A percentile compares a stretch with the other conserved stretches of the same genome.
Conservation (phyloP, 2,113 vertebrate genomes). For the Uria lomvia region DNA sequence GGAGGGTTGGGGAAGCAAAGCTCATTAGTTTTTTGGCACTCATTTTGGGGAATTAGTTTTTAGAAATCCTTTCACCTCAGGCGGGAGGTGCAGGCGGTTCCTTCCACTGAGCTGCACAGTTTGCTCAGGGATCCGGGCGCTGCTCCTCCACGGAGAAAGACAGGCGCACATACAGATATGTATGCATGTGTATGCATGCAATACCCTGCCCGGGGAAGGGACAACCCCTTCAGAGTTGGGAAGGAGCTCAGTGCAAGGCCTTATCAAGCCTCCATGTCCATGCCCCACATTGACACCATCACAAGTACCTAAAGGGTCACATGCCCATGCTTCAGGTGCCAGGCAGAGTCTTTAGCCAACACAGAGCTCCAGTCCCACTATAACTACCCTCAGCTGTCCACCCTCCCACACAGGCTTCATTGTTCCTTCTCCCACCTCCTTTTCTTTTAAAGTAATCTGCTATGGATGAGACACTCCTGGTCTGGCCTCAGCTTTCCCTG, state of each 20-base stretch:
- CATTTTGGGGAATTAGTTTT: neutral
- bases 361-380: neutral
- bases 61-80: neutral
- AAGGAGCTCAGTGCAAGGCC: neutral
- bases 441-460: neutral
- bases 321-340: neutral
- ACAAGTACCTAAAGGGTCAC: neutral
- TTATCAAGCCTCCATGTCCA: fast-evolving
- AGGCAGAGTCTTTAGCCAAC: neutral
- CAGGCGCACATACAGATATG: neutral
- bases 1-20: neutral
- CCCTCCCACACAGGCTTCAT: neutral
- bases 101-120: neutral
- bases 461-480: neutral
- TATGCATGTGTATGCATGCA: fast-evolving
- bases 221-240: neutral
- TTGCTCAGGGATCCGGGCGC: fast-evolving
- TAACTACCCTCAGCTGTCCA: neutral
- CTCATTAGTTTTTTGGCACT: conserved; percentile 41
- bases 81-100: neutral
- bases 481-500: neutral
- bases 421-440: neutral
- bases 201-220: neutral
- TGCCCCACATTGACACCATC: neutral
- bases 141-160: neutral